These are phyloP conservation scores for Zaprionus camerounensis DNA, from an alignment of 1,140 invertebrate species.

Conservation along the genomic window DNA sequence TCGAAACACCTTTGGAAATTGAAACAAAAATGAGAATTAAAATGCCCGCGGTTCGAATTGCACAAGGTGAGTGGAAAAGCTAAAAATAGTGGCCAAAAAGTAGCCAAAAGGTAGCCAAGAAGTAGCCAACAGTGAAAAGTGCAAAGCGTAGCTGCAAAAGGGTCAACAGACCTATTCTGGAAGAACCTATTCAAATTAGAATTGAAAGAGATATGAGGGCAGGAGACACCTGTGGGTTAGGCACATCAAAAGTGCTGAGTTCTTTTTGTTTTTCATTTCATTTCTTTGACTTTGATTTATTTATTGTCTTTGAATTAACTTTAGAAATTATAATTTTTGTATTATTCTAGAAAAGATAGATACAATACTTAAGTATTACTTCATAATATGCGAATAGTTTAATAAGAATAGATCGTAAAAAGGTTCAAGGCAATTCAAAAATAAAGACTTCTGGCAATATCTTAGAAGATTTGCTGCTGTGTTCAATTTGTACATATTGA, in stretches of 20 bases:
- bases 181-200: too few relatives aligned
- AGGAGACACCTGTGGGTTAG: not conserved
- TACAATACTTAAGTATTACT: too few relatives aligned
- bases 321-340: too few relatives aligned
- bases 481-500: too few relatives aligned
- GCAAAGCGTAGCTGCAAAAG: not conserved
- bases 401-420: too few relatives aligned
- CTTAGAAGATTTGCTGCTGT: too few relatives aligned
- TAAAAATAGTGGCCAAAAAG: not conserved
- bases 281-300: not conserved
- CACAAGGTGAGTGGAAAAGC: conserved; percentile 90
- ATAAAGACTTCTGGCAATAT: too few relatives aligned
- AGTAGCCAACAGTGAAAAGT: conserved; percentile 9
- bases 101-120: conserved; percentile 4
- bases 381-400: too few relatives aligned
- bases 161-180: not conserved
- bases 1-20: conserved; percentile 70
- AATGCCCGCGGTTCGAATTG: conserved; percentile 96
- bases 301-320: not conserved
- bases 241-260: not conserved
- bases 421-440: too few relatives aligned
- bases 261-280: not conserved
- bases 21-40: conserved; percentile 95
- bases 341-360: too few relatives aligned
- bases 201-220: too few relatives aligned